Conservation (phyloP, 2,113 vertebrate genomes). For the Struthidea cinerea region DNA sequence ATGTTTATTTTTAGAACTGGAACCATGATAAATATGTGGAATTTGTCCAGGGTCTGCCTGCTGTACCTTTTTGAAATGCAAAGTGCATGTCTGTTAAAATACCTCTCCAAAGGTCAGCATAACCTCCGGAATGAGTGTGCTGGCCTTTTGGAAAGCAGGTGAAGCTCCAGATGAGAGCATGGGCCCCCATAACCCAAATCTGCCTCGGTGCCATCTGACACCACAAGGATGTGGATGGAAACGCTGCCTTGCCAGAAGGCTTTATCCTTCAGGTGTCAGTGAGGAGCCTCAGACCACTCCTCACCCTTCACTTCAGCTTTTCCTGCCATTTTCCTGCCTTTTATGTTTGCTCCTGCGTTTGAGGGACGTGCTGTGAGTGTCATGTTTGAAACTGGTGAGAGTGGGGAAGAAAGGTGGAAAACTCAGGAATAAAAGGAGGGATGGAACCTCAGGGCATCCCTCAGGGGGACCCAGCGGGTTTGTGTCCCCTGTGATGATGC, state of each 20-base stretch:
- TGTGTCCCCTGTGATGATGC: background rate
- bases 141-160: background rate
- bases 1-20: conserved; percentile 13
- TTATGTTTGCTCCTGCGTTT: rapidly evolving
- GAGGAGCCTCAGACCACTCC: background rate
- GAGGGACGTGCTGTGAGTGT: background rate
- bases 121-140: background rate
- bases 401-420: background rate
- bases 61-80: conserved; percentile 28
- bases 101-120: conserved; percentile 19
- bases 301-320: background rate
- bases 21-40: conserved; percentile 25
- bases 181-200: background rate
- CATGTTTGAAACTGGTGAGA: background rate
- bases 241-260: background rate
- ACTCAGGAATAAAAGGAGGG: background rate
- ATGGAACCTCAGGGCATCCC: background rate
- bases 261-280: background rate
- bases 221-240: background rate
- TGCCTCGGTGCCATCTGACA: background rate
- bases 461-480: background rate
- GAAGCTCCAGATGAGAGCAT: background rate
- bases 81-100: background rate
- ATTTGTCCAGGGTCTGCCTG: conserved; percentile 4
- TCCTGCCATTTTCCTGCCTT: background rate